A percentile compares a stretch with the other conserved stretches of the same genome.
phyloP scores from a whole-genome alignment of 2,797 vertebrate genomes.

The Mycteria americana region DNA sequence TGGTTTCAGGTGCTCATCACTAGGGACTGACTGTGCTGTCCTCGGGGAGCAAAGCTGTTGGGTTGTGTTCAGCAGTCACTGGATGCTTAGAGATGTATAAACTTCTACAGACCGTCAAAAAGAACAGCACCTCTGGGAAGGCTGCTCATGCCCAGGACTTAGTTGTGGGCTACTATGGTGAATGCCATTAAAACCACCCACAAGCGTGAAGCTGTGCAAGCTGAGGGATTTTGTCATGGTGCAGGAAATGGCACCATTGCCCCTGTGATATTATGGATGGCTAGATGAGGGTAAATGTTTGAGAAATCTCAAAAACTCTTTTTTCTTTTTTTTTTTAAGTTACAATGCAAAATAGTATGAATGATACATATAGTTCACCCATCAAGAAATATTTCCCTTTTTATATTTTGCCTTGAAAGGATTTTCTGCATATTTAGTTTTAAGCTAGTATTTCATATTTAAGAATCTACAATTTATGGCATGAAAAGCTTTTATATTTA shows the following conservation, averaged over 20 bases:
- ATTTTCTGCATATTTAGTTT: constrained; percentile 54
- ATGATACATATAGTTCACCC: not conserved
- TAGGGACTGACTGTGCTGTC: not conserved
- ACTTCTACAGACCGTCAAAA: not conserved
- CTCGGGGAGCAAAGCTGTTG: not conserved
- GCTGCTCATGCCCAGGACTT: not conserved
- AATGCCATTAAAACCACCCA: not conserved
- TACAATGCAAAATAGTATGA: not conserved
- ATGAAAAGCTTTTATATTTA: constrained; percentile 65
- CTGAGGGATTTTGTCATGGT: not conserved
- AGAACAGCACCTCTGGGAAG: not conserved
- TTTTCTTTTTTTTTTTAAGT: not conserved
- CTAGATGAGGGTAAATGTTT: not conserved
- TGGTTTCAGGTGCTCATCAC: not conserved
- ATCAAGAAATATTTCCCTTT: not conserved
- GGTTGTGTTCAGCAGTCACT: not conserved
- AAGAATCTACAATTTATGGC: constrained; percentile 60
- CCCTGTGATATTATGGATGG: not conserved
- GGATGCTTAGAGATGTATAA: not conserved
- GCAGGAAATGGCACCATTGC: not conserved
- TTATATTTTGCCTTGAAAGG: constrained; percentile 28
- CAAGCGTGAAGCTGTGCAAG: not conserved
- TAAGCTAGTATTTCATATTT: constrained; percentile 58
- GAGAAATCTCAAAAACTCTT: not conserved
- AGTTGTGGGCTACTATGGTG: not conserved